Evolutionary conservation across 2,888 invertebrate species (phyloP), one percentile per base, ranked within the genome.

Genomic region (Catocala nupta): DNA sequence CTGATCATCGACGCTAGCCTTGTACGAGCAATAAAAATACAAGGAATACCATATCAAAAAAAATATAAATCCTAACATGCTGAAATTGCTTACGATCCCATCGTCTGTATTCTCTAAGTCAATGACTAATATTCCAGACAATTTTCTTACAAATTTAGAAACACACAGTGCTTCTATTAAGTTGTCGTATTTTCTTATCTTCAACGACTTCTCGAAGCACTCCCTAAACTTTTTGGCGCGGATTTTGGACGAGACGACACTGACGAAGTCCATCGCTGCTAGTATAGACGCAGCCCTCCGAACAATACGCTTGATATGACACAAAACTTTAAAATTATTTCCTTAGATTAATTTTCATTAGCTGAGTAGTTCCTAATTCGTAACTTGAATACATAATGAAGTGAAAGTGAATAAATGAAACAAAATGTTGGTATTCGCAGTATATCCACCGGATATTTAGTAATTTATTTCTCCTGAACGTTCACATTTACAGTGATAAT

Each of bases 401-500:
- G 9, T 55, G 34, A 55, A 12, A 8, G 36, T 9, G 36, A 59
- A 47, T 63, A 85, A 93, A 92, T 91, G 70, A 93, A 91, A 93
- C 89, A 84, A 88, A 82, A 77, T 69, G 56, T 65, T 90, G 89
- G 90, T 92, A 91, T 91, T 92, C 86, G 88, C 89, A 90, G 81
- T 90, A 77, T 90, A 93, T 91, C 92, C 92, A 89, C 73, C 78
- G 89, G 90, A 92, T 92, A 92, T 89, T 88, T 84, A 84, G 81
- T 83, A 85, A 84, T 91, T 92, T 91, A 92, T 90, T 90, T 88
- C 85, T 87, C 81, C 82, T 85, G 85, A 90, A 86, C 87, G 80
- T 88, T 89, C 87, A 90, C 90, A 92, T 90, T 88, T 89, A 90
- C 88, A 89, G 85, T 87, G 87, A 87, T 87, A 89, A 86, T 89